A percentile compares a stretch with the other conserved stretches of the same genome.
phyloP scores from a whole-genome alignment of 1,140 invertebrate species.

The Orius insidiosus region DNA sequence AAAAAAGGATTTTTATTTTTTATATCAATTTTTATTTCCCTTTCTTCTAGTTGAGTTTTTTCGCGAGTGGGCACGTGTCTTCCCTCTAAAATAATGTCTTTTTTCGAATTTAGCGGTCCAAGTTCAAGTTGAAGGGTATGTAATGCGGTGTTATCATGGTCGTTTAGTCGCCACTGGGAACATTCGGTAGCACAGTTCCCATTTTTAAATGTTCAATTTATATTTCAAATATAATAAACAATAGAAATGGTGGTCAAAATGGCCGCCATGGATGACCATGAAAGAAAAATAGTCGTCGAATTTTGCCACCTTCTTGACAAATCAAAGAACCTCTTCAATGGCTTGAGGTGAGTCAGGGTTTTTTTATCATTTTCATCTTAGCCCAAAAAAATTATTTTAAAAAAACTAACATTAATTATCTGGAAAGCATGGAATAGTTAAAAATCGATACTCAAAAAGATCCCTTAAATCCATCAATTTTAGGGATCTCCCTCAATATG shows the following conservation, averaged over 20 bases:
- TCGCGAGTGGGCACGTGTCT: background rate
- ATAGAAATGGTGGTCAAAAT: conserved; percentile 36
- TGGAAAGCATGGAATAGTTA: too few species aligned
- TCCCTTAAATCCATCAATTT: too few species aligned
- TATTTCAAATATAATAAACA: background rate
- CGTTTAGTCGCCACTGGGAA: conserved; percentile 3
- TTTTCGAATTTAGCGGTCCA: too few species aligned
- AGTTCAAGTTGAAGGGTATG: too few species aligned
- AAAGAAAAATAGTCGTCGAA: conserved; percentile 87
- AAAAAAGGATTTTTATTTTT: background rate
- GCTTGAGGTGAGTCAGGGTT: conserved; percentile 61
- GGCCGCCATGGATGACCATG: conserved; percentile 66
- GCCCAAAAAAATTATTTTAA: too few species aligned
- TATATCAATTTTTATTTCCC: background rate
- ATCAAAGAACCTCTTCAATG: conserved; percentile 94
- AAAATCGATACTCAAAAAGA: too few species aligned
- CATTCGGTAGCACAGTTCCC: conserved; percentile 1
- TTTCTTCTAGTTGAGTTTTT: background rate
- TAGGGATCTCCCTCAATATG: conserved; percentile 90
- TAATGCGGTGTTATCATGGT: conserved; percentile 1
- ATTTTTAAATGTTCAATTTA: too few species aligned
- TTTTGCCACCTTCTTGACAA: conserved; percentile 94
- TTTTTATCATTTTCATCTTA: too few species aligned
- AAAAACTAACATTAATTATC: too few species aligned
- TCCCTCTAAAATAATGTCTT: background rate